Evolutionary conservation across 2,113 vertebrate genomes (phyloP).

Genomic region (Mormyrus iriodes): DNA sequence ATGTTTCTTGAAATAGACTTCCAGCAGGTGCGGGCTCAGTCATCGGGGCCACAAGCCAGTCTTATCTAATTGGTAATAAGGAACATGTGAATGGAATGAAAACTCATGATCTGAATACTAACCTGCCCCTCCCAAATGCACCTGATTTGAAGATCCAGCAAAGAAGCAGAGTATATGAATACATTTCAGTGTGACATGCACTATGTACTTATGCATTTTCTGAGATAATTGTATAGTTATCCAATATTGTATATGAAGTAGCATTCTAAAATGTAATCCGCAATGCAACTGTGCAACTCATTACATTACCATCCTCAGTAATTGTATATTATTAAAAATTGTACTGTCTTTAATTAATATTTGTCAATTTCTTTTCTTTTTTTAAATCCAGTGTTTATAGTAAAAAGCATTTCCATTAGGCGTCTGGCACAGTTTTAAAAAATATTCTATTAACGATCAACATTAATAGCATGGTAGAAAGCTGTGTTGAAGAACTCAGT

Average conservation of each 20-base stretch:
- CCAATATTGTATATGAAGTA: neutral
- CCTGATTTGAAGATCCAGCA: neutral
- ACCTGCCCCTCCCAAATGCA: neutral
- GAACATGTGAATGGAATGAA: neutral
- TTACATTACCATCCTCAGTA: neutral
- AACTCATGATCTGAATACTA: neutral
- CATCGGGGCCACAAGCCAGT: neutral
- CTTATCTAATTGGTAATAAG: neutral
- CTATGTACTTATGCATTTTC: neutral
- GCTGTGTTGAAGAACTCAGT: neutral
- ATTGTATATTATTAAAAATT: neutral
- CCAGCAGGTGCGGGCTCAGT: no score
- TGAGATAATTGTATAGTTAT: neutral
- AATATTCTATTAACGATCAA: neutral
- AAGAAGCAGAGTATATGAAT: neutral
- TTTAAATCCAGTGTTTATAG: no score
- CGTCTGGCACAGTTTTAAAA: no score
- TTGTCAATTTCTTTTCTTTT: neutral
- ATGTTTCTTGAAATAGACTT: neutral
- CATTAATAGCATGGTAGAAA: no score
- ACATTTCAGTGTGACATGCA: neutral
- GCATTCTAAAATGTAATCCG: neutral
- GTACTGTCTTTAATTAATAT: neutral
- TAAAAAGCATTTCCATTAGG: neutral
- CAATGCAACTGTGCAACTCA: neutral